Base-by-base conservation (phyloP, 2,888 invertebrate genomes). In the Isotomurus palustris region DNA sequence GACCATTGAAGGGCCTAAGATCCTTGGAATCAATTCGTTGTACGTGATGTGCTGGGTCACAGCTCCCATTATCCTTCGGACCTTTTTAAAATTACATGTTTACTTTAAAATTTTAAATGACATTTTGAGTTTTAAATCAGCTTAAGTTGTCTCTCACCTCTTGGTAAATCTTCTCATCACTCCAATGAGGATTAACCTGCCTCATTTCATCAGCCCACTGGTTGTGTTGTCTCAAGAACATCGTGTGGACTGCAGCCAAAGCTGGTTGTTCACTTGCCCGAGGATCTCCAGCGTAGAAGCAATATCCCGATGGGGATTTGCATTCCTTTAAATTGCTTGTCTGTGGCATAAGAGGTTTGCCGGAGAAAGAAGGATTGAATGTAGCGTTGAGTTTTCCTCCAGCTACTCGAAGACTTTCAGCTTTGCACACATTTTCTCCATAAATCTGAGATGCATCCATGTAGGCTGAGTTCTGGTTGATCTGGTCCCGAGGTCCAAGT, bases 231-330 rank as follows among this genome's bases (percentile, higher is more conserved):
- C 94, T 81, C 71, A 94, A 77, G 79, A 88, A 92, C 48, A 89
- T 79, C 0, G 92, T 93, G 74, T 95, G 94, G 67, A 94, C 84
- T 1, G 87, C 85, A 0, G 93, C 88, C 0, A 95, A 77, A 3
- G 84, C 92, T 0, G 93, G 91, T 74, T 95, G 93, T 74, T 95
- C 94, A 1, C 91, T 92, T 0, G 91, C 91, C 64, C 95, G 81
- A 0, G 89, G 88, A 74, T 95, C 95, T 50, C 88, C 93, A 63
- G 85, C 92, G 73, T 88, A 86, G 72, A 92, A 93, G 74, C 93
- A 93, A 64, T 83, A 83, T 25, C 91, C 89, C 38, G 88, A 90
- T 0, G 84, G 80, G 0, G 92, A 86, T 74, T 88, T 88, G 74
- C 93, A 93, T 74, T 94, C 94, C 0, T 90, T 88, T 77, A 65